These are phyloP conservation scores for Globodera rostochiensis DNA, from an alignment of 1,140 invertebrate genomes.

Conservation along the genomic window DNA sequence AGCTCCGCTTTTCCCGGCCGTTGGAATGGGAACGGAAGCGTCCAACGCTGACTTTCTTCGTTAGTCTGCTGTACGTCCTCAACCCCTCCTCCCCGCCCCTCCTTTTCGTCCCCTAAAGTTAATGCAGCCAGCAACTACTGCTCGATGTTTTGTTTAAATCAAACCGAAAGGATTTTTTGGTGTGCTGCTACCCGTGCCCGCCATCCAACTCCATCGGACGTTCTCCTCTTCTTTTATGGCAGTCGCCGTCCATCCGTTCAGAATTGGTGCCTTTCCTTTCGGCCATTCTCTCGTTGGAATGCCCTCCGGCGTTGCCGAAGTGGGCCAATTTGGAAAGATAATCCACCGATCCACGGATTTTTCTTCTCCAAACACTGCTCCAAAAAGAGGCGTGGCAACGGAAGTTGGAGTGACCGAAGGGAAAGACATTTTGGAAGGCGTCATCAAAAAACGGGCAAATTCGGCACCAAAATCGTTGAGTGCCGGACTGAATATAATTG, in stretches of 20 bases:
- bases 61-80: neutral
- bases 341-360: neutral
- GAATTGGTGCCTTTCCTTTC: neutral
- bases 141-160: no score
- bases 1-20: neutral
- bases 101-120: neutral
- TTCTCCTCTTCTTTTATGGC: neutral
- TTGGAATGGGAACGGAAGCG: neutral
- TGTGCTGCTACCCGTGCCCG: neutral
- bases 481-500: neutral
- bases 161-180: neutral
- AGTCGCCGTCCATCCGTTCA: neutral
- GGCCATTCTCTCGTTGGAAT: neutral
- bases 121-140: no score
- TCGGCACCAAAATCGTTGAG: slow-evolving; percentile 2
- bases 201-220: neutral
- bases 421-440: neutral
- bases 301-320: neutral
- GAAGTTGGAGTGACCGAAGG: neutral
- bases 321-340: neutral
- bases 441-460: neutral
- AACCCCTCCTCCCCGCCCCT: neutral
- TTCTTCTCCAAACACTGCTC: neutral
- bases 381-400: neutral
- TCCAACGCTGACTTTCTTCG: neutral